Evolutionary conservation across 2,888 invertebrate species (phyloP).

Genomic region (Theretra japonica): DNA sequence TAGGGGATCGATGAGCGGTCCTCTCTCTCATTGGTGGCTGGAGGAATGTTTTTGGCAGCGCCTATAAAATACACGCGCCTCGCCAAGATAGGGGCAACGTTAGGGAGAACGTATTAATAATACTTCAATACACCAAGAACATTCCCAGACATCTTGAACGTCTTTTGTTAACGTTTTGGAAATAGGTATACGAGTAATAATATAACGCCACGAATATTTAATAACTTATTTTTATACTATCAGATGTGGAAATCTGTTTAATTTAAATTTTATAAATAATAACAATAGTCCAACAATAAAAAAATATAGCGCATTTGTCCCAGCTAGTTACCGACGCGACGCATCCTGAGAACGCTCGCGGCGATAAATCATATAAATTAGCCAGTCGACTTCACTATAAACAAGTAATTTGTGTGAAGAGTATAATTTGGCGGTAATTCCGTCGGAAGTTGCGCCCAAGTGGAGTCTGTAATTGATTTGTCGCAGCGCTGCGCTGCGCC

Average conservation of each 20-base stretch:
- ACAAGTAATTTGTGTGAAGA: conserved; percentile 70
- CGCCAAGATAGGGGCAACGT: conserved; percentile 31
- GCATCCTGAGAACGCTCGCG: neutral
- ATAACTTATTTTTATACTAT: neutral
- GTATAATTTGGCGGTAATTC: conserved; percentile 80
- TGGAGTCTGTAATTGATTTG: conserved; percentile 81
- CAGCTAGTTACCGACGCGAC: neutral
- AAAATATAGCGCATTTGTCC: too few relatives aligned
- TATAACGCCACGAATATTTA: neutral
- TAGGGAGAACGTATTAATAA: neutral
- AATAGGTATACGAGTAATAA: neutral
- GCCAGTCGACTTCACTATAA: conserved; percentile 65
- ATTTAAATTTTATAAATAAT: neutral
- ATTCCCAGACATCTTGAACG: neutral
- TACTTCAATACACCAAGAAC: neutral
- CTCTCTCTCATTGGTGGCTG: conserved; percentile 48
- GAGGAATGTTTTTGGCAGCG: conserved; percentile 58
- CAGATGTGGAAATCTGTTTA: too few relatives aligned
- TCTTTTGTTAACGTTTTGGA: neutral
- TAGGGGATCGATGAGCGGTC: conserved; percentile 48
- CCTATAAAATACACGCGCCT: conserved; percentile 55
- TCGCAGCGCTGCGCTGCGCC: conserved; percentile 61
- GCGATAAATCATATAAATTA: conserved; percentile 62
- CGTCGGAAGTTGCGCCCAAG: conserved; percentile 68
- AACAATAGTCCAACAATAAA: neutral